Conservation (phyloP, 2,113 vertebrate genomes). For the Uria lomvia region DNA sequence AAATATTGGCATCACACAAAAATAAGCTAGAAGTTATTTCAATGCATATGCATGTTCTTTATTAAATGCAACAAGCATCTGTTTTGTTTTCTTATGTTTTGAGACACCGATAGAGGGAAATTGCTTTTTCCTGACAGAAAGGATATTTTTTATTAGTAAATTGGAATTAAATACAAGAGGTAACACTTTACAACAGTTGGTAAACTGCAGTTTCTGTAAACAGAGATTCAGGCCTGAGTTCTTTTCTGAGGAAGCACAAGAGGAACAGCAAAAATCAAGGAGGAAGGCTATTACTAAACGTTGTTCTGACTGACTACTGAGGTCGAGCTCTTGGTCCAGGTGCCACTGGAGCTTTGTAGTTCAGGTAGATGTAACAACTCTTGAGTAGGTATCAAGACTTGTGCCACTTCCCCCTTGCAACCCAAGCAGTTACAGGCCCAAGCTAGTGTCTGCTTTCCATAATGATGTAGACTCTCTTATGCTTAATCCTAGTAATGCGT, state of each 20-base stretch:
- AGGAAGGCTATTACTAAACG: neutral
- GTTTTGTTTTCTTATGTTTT: slow-evolving; percentile 68
- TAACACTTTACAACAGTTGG: slow-evolving; percentile 10
- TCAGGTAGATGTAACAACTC: neutral
- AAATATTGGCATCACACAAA: slow-evolving; percentile 68
- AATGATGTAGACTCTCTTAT: neutral
- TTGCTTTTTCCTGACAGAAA: slow-evolving; percentile 63
- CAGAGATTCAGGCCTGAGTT: neutral
- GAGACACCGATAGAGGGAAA: slow-evolving; percentile 58
- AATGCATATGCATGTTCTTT: slow-evolving; percentile 64
- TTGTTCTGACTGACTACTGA: neutral
- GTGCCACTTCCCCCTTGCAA: neutral
- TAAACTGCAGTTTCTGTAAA: slow-evolving; percentile 19
- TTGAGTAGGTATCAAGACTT: neutral
- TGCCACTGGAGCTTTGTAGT: neutral
- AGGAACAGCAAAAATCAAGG: neutral
- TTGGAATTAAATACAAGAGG: slow-evolving; percentile 26
- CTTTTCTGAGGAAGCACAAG: neutral
- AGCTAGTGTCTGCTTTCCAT: neutral
- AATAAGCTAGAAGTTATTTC: slow-evolving; percentile 63
- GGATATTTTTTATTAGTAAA: slow-evolving; percentile 61
- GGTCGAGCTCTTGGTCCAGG: neutral
- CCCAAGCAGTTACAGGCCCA: neutral
- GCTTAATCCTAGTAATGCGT: neutral
- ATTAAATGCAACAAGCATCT: slow-evolving; percentile 72